Evolutionary conservation across 2,888 invertebrate genomes (phyloP), one percentile per base, ranked within the genome.

Genomic region (Drosophila planitibia): DNA sequence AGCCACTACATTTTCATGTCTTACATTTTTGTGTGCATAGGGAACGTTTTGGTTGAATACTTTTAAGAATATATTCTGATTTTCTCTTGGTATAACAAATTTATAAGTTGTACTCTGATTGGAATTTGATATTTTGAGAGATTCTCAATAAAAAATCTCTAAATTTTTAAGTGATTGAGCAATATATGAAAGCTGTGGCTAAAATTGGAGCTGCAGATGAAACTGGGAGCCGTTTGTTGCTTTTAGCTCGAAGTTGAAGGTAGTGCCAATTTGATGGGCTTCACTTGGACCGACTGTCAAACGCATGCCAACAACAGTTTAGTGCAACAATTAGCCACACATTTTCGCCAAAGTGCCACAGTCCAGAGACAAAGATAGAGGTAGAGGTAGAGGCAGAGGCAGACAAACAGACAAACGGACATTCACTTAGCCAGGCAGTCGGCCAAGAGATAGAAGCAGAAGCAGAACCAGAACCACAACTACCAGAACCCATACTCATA

Each of bases 271-370:
- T 81, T 79, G 80, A 82, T 78, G 83, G 67, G 66, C 67, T 70
- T 70, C 68, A 79, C 74, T 73, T 73, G 87, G 87, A 85, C 79
- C 73, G 87, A 83, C 85, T 88, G 87, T 90, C 90, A 85, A 87
- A 89, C 79, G 86, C 90, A 87, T 89, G 87, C 87, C 90, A 87
- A 87, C 88, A 87, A 89, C 87, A 90, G 86, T 88, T 88, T 90
- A 88, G 89, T 81, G 78, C 75, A 75, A 86, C 90, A 88, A 88
- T 90, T 90, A 90, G 89, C 84, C 82, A 89, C 89, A 85, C 88
- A 85, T 85, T 88, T 88, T 76, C 79, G 71, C 85, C 85, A 87
- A 81, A 85, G 85, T 82, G 88, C 88, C 85, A 76, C 70, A 70
- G 69, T 70, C 70, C 73, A 54, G 32, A 59, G 22, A 49, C 12